A percentile compares a stretch with the other conserved stretches of the same genome.
Evolutionary conservation across 1,140 invertebrate species (phyloP).

Genomic region (Amphibalanus amphitrite): DNA sequence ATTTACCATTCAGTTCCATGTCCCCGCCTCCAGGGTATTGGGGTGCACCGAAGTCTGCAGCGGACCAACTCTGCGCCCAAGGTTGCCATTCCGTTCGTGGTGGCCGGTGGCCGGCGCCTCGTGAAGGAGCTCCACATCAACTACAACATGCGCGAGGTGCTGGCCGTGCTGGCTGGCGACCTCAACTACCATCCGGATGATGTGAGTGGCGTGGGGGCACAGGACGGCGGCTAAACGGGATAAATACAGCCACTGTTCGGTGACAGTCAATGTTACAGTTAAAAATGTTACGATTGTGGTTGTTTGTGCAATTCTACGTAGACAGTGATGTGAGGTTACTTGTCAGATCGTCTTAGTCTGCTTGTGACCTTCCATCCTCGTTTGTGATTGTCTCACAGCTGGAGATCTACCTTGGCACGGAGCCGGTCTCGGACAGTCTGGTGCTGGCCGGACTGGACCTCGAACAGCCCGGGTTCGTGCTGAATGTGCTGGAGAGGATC

Average conservation of each 20-base stretch:
- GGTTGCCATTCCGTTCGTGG: neutral
- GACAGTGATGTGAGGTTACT: no score
- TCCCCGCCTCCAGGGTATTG: no score
- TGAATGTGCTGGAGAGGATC: neutral
- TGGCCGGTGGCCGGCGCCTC: neutral
- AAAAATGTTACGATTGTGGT: no score
- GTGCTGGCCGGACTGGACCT: neutral
- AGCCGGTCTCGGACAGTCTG: neutral
- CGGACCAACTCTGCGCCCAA: neutral
- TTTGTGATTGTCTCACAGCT: no score
- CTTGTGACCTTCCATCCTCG: no score
- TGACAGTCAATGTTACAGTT: no score
- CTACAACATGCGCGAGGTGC: slow-evolving; percentile 1
- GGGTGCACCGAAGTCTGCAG: no score
- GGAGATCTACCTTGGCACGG: neutral
- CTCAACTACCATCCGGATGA: neutral
- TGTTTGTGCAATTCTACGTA: no score
- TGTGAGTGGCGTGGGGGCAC: neutral
- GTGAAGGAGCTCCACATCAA: neutral
- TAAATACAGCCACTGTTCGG: no score
- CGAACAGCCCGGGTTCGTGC: neutral
- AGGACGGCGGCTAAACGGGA: no score
- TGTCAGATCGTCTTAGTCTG: no score
- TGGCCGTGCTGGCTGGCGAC: neutral
- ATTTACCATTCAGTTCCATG: no score